A percentile compares a stretch with the other conserved stretches of the same genome.
phyloP scores from a whole-genome alignment of 2,888 invertebrate species.

The Pollenia griseotomentosa region DNA sequence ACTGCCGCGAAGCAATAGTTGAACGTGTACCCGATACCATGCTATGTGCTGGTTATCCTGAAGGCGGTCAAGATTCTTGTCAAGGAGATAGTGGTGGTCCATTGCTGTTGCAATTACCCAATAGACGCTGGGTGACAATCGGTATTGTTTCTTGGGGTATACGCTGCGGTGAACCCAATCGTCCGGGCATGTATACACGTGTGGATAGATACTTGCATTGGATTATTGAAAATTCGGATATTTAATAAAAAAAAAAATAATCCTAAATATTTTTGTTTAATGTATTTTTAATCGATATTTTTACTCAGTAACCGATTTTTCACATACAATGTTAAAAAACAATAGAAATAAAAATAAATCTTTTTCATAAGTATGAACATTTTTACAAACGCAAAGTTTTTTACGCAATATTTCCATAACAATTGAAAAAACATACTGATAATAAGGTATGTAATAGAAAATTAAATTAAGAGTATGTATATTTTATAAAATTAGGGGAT shows the following conservation, averaged over 20 bases:
- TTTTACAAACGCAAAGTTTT: constrained; percentile 34
- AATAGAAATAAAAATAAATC: constrained; percentile 12
- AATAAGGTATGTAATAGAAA: neutral
- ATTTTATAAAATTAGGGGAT: constrained; percentile 53
- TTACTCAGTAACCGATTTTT: neutral
- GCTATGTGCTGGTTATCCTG: constrained; percentile 90
- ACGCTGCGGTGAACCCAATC: constrained; percentile 90
- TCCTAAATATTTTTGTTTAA: neutral
- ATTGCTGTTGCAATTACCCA: constrained; percentile 89
- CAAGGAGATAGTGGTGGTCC: constrained; percentile 90
- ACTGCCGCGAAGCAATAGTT: constrained; percentile 87
- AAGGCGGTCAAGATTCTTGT: constrained; percentile 93
- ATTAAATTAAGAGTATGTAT: constrained; percentile 27
- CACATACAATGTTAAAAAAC: neutral
- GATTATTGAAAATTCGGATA: constrained; percentile 83
- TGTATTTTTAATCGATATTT: constrained; percentile 13
- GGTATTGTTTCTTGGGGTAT: constrained; percentile 95
- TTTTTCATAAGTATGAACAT: constrained; percentile 50
- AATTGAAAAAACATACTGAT: constrained; percentile 22
- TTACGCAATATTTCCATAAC: constrained; percentile 42
- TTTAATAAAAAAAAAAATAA: constrained; percentile 72
- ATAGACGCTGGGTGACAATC: constrained; percentile 90
- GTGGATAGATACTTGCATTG: constrained; percentile 85
- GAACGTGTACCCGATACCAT: constrained; percentile 88
- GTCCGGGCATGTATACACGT: constrained; percentile 92